phyloP scores from a whole-genome alignment of 1,140 invertebrate species.

The Planococcus citri region DNA sequence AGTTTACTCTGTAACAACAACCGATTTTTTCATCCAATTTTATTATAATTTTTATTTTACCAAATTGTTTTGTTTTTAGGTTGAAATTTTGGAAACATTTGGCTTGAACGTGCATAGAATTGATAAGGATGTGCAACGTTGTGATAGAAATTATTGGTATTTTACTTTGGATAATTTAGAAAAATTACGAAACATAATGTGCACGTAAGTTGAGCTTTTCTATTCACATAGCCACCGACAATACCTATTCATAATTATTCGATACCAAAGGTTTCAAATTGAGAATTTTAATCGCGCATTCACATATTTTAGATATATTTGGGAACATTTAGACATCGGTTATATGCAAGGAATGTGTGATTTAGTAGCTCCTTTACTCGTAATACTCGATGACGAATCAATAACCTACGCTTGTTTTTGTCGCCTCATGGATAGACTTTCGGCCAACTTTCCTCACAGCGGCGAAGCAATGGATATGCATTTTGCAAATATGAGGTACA shows the following conservation, averaged over 20 bases:
- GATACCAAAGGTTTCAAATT: too few species aligned
- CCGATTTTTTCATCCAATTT: neutral
- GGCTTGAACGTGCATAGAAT: constrained; percentile 85
- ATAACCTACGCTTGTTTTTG: constrained; percentile 85
- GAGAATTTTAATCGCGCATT: constrained; percentile 19
- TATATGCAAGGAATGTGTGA: constrained; percentile 94
- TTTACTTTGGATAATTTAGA: constrained; percentile 79
- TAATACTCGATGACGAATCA: constrained; percentile 84
- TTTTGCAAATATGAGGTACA: constrained; percentile 83
- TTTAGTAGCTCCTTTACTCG: constrained; percentile 79
- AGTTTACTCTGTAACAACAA: constrained; percentile 61
- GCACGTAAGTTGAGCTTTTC: constrained; percentile 60
- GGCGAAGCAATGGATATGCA: constrained; percentile 88
- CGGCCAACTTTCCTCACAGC: constrained; percentile 75
- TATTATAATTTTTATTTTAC: neutral
- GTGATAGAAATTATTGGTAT: constrained; percentile 86
- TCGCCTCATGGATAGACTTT: constrained; percentile 77
- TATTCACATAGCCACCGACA: neutral
- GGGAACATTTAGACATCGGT: constrained; percentile 83
- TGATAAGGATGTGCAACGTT: constrained; percentile 90
- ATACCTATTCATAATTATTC: neutral
- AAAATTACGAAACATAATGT: constrained; percentile 90
- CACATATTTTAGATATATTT: constrained; percentile 65
- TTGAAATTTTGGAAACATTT: constrained; percentile 72
- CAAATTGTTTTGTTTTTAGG: constrained; percentile 36